phyloP scores from a whole-genome alignment of 2,113 vertebrate genomes.

The Maccullochella peelii region DNA sequence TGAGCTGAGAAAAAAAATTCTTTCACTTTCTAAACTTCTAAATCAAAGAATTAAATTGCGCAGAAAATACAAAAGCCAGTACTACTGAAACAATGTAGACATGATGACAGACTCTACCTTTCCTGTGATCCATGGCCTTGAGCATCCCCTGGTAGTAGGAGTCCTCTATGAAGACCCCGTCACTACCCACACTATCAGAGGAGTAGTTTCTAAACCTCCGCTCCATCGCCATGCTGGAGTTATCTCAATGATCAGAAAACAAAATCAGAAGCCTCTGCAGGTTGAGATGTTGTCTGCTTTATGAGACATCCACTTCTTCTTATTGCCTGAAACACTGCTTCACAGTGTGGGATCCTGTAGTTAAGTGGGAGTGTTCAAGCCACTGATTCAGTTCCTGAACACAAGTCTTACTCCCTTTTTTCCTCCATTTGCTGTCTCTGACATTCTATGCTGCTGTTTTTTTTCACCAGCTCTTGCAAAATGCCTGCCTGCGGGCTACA shows the following conservation, averaged over 20 bases:
- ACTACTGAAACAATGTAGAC: background rate
- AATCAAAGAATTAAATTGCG: background rate
- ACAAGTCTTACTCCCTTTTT: slow-evolving; percentile 34
- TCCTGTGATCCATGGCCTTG: slow-evolving; percentile 73
- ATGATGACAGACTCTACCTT: slow-evolving; percentile 73
- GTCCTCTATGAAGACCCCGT: slow-evolving; percentile 80
- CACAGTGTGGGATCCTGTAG: slow-evolving; percentile 45
- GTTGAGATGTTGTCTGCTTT: slow-evolving; percentile 2
- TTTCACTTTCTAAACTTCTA: background rate
- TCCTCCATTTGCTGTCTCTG: slow-evolving; percentile 27
- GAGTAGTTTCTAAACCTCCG: slow-evolving; percentile 68
- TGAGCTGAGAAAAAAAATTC: background rate
- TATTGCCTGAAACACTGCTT: slow-evolving; percentile 35
- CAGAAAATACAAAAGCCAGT: background rate
- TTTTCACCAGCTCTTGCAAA: slow-evolving; percentile 63
- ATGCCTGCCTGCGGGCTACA: slow-evolving; percentile 69
- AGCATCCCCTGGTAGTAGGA: slow-evolving; percentile 74
- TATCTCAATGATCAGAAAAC: slow-evolving; percentile 17
- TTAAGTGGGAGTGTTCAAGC: slow-evolving; percentile 71
- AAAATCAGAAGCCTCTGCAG: slow-evolving; percentile 17
- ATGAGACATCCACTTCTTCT: slow-evolving; percentile 25
- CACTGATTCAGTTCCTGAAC: slow-evolving; percentile 52
- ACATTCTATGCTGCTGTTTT: slow-evolving; percentile 30
- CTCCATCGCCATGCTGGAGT: slow-evolving; percentile 48
- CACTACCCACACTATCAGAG: slow-evolving; percentile 78